Percentiles rank a stretch among this genome's conserved stretches.
These are phyloP conservation scores for Lepidocolaptes lacrymiger DNA, from an alignment of 2,797 vertebrate genomes.

Conservation along the genomic window DNA sequence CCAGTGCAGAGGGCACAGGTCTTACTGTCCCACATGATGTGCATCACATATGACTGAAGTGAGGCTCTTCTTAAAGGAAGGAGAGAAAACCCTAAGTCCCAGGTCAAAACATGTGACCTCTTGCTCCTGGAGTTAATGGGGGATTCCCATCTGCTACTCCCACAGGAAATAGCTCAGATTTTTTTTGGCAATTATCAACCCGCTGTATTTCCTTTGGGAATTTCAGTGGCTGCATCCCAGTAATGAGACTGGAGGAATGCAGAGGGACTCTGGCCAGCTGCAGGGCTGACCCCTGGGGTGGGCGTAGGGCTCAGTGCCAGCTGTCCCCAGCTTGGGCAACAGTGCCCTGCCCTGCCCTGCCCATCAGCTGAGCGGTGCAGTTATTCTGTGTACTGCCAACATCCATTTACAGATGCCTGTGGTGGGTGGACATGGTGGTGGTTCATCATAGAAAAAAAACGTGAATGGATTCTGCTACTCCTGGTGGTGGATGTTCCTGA, in stretches of 20 bases:
- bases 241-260: background rate
- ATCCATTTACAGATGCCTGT: background rate
- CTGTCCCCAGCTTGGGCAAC: background rate
- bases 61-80: background rate
- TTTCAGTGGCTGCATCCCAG: background rate
- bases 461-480: background rate
- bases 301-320: background rate
- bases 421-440: background rate
- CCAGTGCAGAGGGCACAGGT: background rate
- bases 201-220: slow-evolving; percentile 52
- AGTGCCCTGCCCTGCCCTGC: background rate
- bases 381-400: background rate
- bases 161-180: slow-evolving; percentile 65
- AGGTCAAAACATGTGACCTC: background rate
- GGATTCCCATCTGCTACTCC: slow-evolving; percentile 51
- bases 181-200: slow-evolving; percentile 46
- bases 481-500: background rate
- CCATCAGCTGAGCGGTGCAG: rapidly evolving
- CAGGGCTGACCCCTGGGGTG: background rate
- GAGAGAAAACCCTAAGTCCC: background rate
- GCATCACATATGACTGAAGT: background rate
- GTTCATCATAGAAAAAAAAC: background rate
- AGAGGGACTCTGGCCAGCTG: background rate
- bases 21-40: background rate
- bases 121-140: background rate